Base-by-base conservation (phyloP, 2,113 vertebrate species). In the Spheniscus mendiculus region DNA sequence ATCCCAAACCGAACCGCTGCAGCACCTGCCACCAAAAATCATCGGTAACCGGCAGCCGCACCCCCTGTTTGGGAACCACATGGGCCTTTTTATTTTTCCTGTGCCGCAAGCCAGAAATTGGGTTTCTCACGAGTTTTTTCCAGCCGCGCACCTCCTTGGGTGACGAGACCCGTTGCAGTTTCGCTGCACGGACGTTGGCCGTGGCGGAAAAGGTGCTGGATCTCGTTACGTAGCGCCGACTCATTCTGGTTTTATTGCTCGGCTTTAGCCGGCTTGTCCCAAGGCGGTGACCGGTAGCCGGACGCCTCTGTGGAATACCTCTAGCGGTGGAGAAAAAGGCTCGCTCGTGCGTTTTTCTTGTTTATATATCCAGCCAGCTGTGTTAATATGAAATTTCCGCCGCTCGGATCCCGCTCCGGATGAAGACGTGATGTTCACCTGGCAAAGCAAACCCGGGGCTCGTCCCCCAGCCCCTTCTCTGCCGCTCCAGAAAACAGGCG, bases 141-240 rank as follows among this genome's bases (percentile, higher is more conserved):
- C 14, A 3, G 47, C 34, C 2, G 0, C 18, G 1, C 23, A 0
- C 13, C 10, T 52, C 49, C 30, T n/a, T 16, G 30, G 38, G 49
- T 29, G 77, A n/a, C 0, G 1, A 80, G 77, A 65, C 18, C 18
- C 7, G 0, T 67, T 67, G 26, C 7, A 1, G 26, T 69, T 47
- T 38, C 20, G 4, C 63, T 3, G 22, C 6, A 0, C 2, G 5
- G 50, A 15, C 1, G 1, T 36, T 7, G 2, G 19, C 5, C 2
- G 9, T 17, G 15, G 12, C 63, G 20, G 25, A 11, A 30, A 56
- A 56, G 50, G 20, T 4, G 2, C 34, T 6, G 3, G 42, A 8
- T 15, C 79, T 82, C 16, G 1, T 36, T 26, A 11, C 3, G 10
- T 15, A 8, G 27, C 40, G 4, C 34, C 1, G 3, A 20, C 32